Percentiles rank a stretch among this genome's conserved stretches.
Conservation (phyloP, 2,113 vertebrate genomes). For the Sinocyclocheilus rhinocerous region DNA sequence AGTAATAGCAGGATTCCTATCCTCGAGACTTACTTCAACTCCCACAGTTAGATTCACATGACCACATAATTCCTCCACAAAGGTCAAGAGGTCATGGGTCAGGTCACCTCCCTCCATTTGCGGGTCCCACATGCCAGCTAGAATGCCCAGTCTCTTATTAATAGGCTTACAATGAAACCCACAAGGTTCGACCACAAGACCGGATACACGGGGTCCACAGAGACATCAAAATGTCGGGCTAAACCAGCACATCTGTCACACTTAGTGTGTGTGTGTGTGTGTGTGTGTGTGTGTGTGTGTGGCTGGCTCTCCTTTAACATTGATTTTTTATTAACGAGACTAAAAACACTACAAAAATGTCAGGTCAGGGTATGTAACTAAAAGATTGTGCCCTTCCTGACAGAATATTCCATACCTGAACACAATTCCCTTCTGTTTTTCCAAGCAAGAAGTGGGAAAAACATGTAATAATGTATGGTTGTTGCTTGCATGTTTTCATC, state of each 20-base stretch:
- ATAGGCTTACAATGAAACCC: slow-evolving; percentile 39
- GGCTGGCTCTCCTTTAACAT: background rate
- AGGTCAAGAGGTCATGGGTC: slow-evolving; percentile 32
- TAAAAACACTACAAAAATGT: background rate
- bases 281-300: background rate
- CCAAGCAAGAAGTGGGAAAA: too few species aligned
- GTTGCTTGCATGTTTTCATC: too few species aligned
- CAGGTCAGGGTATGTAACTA: background rate
- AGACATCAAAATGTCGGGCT: background rate
- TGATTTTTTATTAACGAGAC: background rate
- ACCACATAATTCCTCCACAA: slow-evolving; percentile 40
- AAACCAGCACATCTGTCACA: background rate
- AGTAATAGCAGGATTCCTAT: background rate
- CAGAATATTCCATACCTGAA: background rate
- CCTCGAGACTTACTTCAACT: slow-evolving; percentile 1
- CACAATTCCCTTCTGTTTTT: background rate
- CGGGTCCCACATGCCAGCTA: slow-evolving; percentile 36
- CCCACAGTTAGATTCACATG: slow-evolving; percentile 39
- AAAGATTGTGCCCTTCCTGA: background rate
- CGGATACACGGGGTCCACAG: slow-evolving; percentile 32
- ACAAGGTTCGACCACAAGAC: slow-evolving; percentile 42
- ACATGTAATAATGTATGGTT: too few species aligned
- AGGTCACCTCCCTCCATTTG: slow-evolving; percentile 21
- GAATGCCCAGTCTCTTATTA: slow-evolving; percentile 40
- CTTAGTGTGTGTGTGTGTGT: background rate